Base-by-base conservation (phyloP, 2,113 vertebrate species). In the Otocyon megalotis region DNA sequence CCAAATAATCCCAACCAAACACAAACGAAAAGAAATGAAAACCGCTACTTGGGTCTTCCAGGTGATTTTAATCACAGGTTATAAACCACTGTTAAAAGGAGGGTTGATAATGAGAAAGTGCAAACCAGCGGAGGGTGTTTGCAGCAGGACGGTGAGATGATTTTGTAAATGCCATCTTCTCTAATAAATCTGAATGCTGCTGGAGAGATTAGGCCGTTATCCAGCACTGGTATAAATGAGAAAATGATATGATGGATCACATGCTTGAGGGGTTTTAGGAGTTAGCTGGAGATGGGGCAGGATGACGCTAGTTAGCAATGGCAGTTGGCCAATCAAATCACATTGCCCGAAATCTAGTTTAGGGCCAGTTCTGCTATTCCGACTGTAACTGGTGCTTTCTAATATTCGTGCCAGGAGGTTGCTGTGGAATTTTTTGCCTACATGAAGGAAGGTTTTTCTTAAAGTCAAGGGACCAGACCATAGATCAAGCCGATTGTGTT, bases 231-330 rank as follows among this genome's bases (percentile, higher is more conserved):
- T 20, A 1, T 97, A 43, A 89, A 97, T 83, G 90, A 82, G 96
- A 94, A 94, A 93, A 89, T 0, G n/a, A 14, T 92, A 67, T 89
- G 97, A 96, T 85, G 60, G 85, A 95, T 97, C 88, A 80, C 96
- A 88, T 63, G 97, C 97, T 97, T 94, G 95, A 98, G 95, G 97
- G 93, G 80, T 90, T 94, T 95, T 81, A 94, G 95, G 96, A 81
- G 63, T 82, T 50, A 50, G 88, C 86, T 77, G 76, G 92, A 76
- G 94, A 93, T 3, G 67, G 90, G 88, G 88, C 63, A 77, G 97
- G 93, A 89, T 43, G 94, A 96, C 0, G 81, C 94, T 92, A 62
- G 93, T 94, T 96, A 97, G 88, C 20, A 6, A 87, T 93, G 95
- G 98, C 98, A 93, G 86, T 30, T 53, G 63, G 92, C 94, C 94